Evolutionary conservation across 2,113 vertebrate species (phyloP).

Genomic region (Rissa tridactyla): DNA sequence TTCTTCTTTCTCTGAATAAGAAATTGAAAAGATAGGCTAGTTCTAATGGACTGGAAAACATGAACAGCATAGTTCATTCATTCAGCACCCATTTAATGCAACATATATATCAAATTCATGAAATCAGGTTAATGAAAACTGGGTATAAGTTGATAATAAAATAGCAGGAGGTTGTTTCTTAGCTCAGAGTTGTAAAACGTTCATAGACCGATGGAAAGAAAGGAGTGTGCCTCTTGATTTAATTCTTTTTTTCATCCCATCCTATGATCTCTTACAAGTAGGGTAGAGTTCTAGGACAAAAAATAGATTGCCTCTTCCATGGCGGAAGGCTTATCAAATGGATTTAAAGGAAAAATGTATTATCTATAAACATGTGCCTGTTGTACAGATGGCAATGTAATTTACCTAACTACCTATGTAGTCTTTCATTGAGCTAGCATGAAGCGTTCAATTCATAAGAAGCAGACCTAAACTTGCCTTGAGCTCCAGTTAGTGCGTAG

Average conservation of each 20-base stretch:
- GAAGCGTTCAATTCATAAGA: not conserved
- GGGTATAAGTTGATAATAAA: not conserved
- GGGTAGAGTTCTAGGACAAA: not conserved
- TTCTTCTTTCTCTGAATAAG: not conserved
- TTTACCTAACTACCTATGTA: not conserved
- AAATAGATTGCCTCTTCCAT: not conserved
- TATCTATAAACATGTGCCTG: not conserved
- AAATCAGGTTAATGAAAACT: not conserved
- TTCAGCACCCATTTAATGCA: not conserved
- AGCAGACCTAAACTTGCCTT: not conserved
- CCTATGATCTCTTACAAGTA: not conserved
- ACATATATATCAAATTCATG: not conserved
- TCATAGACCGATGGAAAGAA: not conserved
- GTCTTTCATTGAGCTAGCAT: not conserved
- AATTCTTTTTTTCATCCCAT: not conserved
- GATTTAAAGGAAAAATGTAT: not conserved
- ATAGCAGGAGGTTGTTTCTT: not conserved
- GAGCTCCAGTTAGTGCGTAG: not conserved
- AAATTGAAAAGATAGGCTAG: not conserved
- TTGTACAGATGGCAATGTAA: not conserved
- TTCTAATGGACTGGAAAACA: not conserved
- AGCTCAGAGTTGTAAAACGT: not conserved
- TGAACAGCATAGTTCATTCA: not conserved
- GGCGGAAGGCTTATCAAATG: not conserved
- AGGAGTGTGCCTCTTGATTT: rapidly evolving